Base-by-base conservation (phyloP, 2,797 vertebrate species). In the Antrozous pallidus region DNA sequence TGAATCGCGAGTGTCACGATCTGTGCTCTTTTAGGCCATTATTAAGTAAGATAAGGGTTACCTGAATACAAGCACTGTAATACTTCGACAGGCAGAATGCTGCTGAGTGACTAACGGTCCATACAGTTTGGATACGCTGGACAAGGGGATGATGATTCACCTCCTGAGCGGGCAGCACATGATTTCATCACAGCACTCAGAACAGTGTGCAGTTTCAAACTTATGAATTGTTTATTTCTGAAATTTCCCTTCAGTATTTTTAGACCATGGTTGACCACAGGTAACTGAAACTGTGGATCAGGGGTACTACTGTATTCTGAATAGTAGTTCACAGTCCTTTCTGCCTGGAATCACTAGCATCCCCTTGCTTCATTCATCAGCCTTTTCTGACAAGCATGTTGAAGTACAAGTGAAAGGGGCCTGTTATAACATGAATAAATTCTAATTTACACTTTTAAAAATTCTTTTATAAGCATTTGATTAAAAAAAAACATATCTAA, bases 381-480 rank as follows among this genome's bases (percentile, higher is more conserved):
- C 16, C 49, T 88, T 87, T 93, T 73, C 33, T 88, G 63, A 73
- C 10, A 54, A 74, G 20, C 36, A 17, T 79, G 11, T 75, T 90
- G 28, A 93, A 67, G 51, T 81, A 47, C 24, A 73, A 77, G 14
- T 96, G 70, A 42, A 82, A 78, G 90, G 24, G 58, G 26, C n/a
- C 61, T 75, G 22, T 89, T 83, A 61, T 38, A 83, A 54, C 22
- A 77, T 54, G 36, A 95, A 61, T 82, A 70, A 51, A 47, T 93
- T 31, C 10, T 26, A 33, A 90, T 71, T 90, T 91, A 63, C 17
- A 22, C 54, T 79, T 83, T 88, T 36, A 6, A 79, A 88, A 69
- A n/a, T 67, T 81, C 6, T 84, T 47, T 90, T 89, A 26, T 80
- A 71, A 84, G 10, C 31, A 85, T 87, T 89, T 96, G 86, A 20